Base-by-base conservation (phyloP, 2,797 vertebrate genomes). In the Antennarius maculatus region DNA sequence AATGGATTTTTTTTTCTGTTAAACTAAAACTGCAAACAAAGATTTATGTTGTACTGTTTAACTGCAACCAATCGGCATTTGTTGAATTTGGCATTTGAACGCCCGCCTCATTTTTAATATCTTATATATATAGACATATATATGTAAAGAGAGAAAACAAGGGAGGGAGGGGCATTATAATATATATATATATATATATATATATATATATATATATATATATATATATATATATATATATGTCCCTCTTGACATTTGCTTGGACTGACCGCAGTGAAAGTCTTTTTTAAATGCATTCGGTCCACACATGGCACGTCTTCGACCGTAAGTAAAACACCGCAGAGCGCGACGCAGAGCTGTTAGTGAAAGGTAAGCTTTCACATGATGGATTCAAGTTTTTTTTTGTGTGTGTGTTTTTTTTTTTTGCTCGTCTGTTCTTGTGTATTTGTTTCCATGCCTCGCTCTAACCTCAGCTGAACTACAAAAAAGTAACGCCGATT, bases 381-480 rank as follows among this genome's bases (percentile, higher is more conserved):
- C 43, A 63, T 62, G 55, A 73, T 47, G 62, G 43, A 69, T 79
- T 69, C 55, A 29, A 52, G 7, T 48, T 4, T 77, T 47, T 55
- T 66, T 54, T 51, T 57, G n/a, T n/a, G n/a, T n/a, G n/a, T n/a
- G n/a, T n/a, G 7, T 48, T 4, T 77, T 47, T 55, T 66, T 54
- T 51, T 57, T 42, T 18, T 39, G 5, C n/a, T 66, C n/a, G 15
- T 63, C 56, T 15, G 62, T 66, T 82, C 70, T 47, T 17, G 54
- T 66, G 79, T 77, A 62, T 81, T 77, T 86, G 77, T 86, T 85
- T 86, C 84, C 71, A 70, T 69, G 71, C 81, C 67, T 82, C 16
- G 55, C 46, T 85, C 76, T 84, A 83, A 77, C 82, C 79, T 85
- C 74, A 52, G 69, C 65, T 81, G 74, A 85, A 86, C 86, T 85